Evolutionary conservation across 2,888 invertebrate genomes (phyloP), one percentile per base, ranked within the genome.

Genomic region (Andrena chrysosceles): DNA sequence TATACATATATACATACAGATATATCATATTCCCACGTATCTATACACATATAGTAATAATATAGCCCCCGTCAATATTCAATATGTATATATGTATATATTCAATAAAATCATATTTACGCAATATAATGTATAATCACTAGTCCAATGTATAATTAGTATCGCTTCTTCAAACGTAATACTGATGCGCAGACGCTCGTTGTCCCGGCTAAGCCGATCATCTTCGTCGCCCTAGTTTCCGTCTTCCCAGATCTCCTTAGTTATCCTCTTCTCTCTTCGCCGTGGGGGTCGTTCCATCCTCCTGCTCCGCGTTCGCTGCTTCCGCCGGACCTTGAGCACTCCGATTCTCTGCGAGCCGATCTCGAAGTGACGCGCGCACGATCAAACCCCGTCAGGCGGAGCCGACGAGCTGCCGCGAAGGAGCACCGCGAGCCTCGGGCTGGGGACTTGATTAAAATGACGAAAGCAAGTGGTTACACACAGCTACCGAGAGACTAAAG

Each of bases 151-250:
- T 91, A 87, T 82, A 42, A 84, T 88, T 90, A 90, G 88, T 91
- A 90, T 90, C 89, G 89, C 86, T 90, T 81, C 23, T 89, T 81
- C 33, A 52, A 90, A 91, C 87, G 87, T 93, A 93, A 93, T 93
- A 93, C 93, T 93, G 93, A 93, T 92, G 90, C 90, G 87, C 88
- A 90, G 89, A 91, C 88, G 88, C 88, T 90, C 91, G 87, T 89
- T 86, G 89, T 72, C 79, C 83, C 90, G 82, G 83, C 86, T 89
- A 86, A 87, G 87, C 86, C 85, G 79, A 84, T 77, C 13, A 31
- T 54, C 29, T 23, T 23, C n/a, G 29, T 13, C 23, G 59, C 10
- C 35, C 23, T 5, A 8, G 10, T 31, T 63, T n/a, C 20, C 20
- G 23, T 0, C 7, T 62, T n/a, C n/a, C 48, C 29, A 5, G 42